Base-by-base conservation (phyloP, 2,888 invertebrate species). In the Agrenia bidenticulata region DNA sequence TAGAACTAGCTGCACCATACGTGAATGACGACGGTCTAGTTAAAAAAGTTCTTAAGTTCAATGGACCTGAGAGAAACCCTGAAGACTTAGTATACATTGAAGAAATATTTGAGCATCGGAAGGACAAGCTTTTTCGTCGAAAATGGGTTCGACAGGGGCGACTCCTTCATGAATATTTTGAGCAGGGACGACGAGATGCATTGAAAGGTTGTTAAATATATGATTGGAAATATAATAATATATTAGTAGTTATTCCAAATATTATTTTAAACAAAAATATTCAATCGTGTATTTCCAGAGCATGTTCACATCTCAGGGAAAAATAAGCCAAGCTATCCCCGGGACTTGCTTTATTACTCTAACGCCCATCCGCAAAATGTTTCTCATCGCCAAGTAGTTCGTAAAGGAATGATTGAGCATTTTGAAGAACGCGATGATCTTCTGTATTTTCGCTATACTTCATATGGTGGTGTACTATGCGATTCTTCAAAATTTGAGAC, bases 1-100 rank as follows among this genome's bases (percentile, higher is more conserved):
- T 90, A 7, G 90, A 93, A 78, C 85, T 88, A 70, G 93, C 86
- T 79, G 86, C 92, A 0, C 88, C 89, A 0, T 93, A 92, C 76
- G 83, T 86, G 0, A 85, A 88, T 77, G 81, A 81, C 0, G 89
- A 91, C 78, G 94, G 93, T 0, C 81, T 91, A 41, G 81, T 88
- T 0, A 84, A 86, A 71, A 83, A 86, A 69, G 81, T 89, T 15
- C 84, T 83, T 24, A 80, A 83, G 65, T 89, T 83, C 73, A 80
- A 82, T 0, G 87, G 89, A 77, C 86, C 87, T 61, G 83, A 85
- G 0, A 84, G 86, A 26, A 80, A 78, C 0, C 76, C 76, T 0
- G 82, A 81, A 0, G 69, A 77, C n/a, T 67, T 78, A 0, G 78
- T 85, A 0, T 87, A 85, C 77, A 76, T 76, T 50, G 74, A 76